These are phyloP conservation scores for Bos javanicus DNA, from an alignment of 2,113 vertebrate genomes.

Conservation along the genomic window DNA sequence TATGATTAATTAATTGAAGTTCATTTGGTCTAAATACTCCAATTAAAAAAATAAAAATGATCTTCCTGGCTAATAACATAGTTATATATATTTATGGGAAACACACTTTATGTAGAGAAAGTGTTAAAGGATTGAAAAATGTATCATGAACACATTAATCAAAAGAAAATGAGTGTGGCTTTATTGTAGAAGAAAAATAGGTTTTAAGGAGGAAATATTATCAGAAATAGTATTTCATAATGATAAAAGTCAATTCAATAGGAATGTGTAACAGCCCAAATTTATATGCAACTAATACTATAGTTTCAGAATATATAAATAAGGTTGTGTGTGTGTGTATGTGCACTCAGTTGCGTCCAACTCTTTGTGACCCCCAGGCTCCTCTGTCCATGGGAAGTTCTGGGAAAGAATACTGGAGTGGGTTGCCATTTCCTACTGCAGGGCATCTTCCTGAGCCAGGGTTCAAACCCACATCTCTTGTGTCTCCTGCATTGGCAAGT, in stretches of 20 bases:
- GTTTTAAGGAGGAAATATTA: neutral
- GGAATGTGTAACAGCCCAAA: neutral
- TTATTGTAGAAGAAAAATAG: neutral
- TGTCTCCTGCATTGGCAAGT: neutral
- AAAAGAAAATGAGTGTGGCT: neutral
- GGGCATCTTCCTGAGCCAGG: neutral
- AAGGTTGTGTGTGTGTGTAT: neutral
- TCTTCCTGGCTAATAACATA: neutral
- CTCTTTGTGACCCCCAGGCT: neutral
- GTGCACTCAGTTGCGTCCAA: accelerated
- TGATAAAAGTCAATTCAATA: neutral
- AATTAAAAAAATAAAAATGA: neutral
- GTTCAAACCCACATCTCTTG: neutral
- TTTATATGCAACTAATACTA: neutral
- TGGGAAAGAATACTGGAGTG: neutral
- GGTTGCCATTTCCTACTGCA: neutral
- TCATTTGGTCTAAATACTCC: neutral
- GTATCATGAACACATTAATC: neutral
- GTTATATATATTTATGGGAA: neutral
- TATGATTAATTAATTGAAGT: neutral
- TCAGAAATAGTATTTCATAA: neutral
- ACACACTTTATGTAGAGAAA: neutral
- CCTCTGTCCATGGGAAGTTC: neutral
- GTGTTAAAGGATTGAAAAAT: neutral
- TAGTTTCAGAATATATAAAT: neutral